Percentiles rank a stretch among this genome's conserved stretches.
phyloP scores from a whole-genome alignment of 2,113 vertebrate genomes.

The Ictalurus punctatus region DNA sequence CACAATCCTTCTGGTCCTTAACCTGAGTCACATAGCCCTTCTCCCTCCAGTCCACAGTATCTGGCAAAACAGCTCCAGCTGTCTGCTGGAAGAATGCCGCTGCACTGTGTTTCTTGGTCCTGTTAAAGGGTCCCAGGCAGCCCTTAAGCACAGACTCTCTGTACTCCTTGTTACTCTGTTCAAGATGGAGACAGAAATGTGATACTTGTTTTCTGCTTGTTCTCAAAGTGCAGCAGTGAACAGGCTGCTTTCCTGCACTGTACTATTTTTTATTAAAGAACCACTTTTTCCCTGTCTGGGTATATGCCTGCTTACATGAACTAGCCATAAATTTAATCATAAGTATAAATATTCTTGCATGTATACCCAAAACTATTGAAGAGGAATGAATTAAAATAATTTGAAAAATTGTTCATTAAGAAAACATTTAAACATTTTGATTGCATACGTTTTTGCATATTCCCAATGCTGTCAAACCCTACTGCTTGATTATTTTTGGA shows the following conservation, averaged over 20 bases:
- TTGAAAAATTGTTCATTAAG: not conserved
- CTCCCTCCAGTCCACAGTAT: constrained; percentile 46
- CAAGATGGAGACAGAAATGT: not conserved
- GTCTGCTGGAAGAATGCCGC: constrained; percentile 57
- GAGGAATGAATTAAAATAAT: no score
- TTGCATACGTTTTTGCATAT: not conserved
- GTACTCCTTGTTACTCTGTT: constrained; percentile 74
- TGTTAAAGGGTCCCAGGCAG: constrained; percentile 66
- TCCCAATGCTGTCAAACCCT: not conserved
- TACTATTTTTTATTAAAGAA: not conserved
- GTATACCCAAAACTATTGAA: no score
- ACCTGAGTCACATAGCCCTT: constrained; percentile 45
- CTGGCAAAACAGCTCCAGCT: constrained; percentile 53
- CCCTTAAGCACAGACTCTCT: constrained; percentile 57
- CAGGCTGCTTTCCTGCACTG: not conserved
- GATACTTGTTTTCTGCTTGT: no score
- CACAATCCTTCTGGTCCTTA: constrained; percentile 44
- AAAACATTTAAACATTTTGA: not conserved
- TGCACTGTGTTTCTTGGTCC: constrained; percentile 62
- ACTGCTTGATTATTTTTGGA: not conserved
- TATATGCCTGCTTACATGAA: no score
- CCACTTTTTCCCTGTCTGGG: no score
- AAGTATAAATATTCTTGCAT: no score
- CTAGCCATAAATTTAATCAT: no score
- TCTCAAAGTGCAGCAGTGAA: not conserved